These are phyloP conservation scores for Daktulosphaira vitifoliae DNA, from an alignment of 1,140 invertebrate genomes.

Conservation along the genomic window DNA sequence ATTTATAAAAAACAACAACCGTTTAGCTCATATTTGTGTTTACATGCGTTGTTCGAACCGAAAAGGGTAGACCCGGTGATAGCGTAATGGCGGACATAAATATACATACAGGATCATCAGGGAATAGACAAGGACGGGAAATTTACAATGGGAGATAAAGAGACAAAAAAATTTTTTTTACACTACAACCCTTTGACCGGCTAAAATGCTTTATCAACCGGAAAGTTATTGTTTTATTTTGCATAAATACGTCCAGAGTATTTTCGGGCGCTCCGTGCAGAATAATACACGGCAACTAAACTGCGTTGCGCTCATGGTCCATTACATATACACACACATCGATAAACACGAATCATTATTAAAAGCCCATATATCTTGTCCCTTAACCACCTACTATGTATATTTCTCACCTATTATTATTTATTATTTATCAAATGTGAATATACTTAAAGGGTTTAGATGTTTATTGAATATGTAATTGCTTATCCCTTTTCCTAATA, in stretches of 20 bases:
- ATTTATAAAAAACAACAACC: slow-evolving; percentile 27
- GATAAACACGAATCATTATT: slow-evolving; percentile 33
- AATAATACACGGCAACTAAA: slow-evolving; percentile 21
- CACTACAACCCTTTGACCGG: slow-evolving; percentile 32
- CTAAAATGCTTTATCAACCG: slow-evolving; percentile 27
- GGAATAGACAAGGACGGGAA: neutral
- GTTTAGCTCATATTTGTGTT: slow-evolving; percentile 17
- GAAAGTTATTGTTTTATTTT: slow-evolving; percentile 34
- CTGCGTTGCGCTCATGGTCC: slow-evolving; percentile 27
- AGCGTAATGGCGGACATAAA: slow-evolving; percentile 12
- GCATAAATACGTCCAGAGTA: slow-evolving; percentile 33
- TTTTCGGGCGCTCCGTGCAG: slow-evolving; percentile 11
- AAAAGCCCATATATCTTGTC: slow-evolving; percentile 28
- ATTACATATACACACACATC: slow-evolving; percentile 29
- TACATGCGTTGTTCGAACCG: neutral
- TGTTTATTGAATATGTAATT: neutral
- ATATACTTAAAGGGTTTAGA: neutral
- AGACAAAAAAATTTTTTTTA: neutral
- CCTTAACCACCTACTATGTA: slow-evolving; percentile 1
- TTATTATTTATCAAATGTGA: slow-evolving; percentile 1
- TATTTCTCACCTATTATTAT: slow-evolving; percentile 18
- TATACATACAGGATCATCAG: neutral
- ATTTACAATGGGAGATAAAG: neutral
- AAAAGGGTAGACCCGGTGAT: slow-evolving; percentile 26
- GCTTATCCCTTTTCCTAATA: too few relatives aligned